Base-by-base conservation (phyloP, 2,888 invertebrate genomes). In the Nysson spinosus region DNA sequence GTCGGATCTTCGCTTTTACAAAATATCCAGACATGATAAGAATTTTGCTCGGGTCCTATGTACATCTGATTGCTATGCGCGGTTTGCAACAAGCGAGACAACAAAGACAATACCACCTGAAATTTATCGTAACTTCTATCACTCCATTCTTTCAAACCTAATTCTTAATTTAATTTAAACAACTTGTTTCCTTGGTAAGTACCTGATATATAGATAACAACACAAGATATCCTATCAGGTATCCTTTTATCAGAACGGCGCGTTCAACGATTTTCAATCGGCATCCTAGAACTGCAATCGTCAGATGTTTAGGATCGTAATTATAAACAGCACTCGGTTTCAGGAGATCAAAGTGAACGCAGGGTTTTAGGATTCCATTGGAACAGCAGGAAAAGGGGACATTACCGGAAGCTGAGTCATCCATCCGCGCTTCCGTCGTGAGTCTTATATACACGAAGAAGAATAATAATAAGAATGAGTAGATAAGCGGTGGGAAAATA, bases 361-460 rank as follows among this genome's bases (percentile, higher is more conserved):
- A 92, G 0, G 91, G 91, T 73, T 87, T 89, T 22, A 88, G 83
- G 0, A 88, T 88, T 28, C 88, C 87, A 76, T 89, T 89, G 0
- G 90, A 89, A 72, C 92, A 92, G 74, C 92, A 92, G 75, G 91
- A 92, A 81, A 91, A 92, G 0, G 92, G 92, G 0, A 91, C 90
- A 63, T 90, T 90, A 64, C 19, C 24, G 4, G 66, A 16, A 1
- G 34, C 19, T 1, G 51, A 6, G 9, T 57, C 64, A 9, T 90
- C 90, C 0, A 87, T 57, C 7, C 6, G 17, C 3, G 44, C 44
- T 4, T 63, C 49, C 11, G 19, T 0, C 5, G n/a, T n/a, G 4
- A 46, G 28, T 39, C 64, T 65, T 52, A 4, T 4, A 17, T n/a
- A n/a, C n/a, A n/a, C n/a, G n/a, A n/a, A n/a, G n/a, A n/a, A n/a